Base-by-base conservation (phyloP, 2,797 vertebrate genomes). In the Pterois miles region DNA sequence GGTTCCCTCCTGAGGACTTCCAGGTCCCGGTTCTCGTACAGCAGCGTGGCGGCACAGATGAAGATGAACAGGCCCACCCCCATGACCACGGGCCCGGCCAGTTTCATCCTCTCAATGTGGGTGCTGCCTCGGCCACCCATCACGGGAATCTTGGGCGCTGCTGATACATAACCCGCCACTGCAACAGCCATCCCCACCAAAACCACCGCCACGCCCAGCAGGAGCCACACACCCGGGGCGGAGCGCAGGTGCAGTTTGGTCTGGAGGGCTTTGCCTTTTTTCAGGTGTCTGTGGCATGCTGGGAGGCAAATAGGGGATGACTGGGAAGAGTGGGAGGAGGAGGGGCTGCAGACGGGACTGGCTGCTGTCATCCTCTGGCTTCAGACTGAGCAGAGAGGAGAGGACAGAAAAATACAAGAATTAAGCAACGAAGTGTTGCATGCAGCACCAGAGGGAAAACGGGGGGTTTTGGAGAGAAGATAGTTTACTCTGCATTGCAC, bases 51-150 rank as follows among this genome's bases (percentile, higher is more conserved):
- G 54, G 98, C 97, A 0, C 98, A 99, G 94, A 99, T 99, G 92
- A 99, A 98, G 88, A 99, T 96, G 84, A 99, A 99, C 56, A 99
- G 95, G 20, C 98, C 98, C 2, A 98, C 95, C 23, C 98, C 98
- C 98, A 99, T 98, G 63, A 99, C 96, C 70, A 99, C 96, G 0
- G 98, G 98, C 2, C 98, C 98, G 0, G 97, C 95, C 68, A 99
- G 93, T 78, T 98, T 97, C 87, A 99, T 95, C 89, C 96, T 96
- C 76, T 99, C 97, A 0, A 93, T 91, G 34, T 96, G 96, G 23
- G 95, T 95, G 58, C 91, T 56, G 1, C 90, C 92, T 0, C 92
- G 83, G 23, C 93, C 31, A 0, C 69, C 81, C 56, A 2, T 0
- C 12, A 16, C 20, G 0, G 87, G 82, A 6, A 43, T 14, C 72